Evolutionary conservation across 2,797 vertebrate genomes (phyloP).

Genomic region (Ibycter americanus): DNA sequence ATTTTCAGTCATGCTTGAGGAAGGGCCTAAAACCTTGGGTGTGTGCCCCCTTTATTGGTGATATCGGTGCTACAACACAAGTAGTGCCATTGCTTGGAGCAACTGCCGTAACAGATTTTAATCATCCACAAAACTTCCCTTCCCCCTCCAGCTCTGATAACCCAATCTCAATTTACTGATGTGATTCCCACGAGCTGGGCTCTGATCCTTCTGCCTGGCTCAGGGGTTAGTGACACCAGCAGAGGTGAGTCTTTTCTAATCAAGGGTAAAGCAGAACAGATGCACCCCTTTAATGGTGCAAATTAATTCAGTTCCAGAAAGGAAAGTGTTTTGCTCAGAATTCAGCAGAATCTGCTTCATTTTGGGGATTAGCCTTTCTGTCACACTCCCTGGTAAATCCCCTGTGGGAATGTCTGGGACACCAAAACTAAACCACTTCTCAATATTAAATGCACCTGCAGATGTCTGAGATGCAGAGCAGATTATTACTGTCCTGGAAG

Average conservation of each 20-base stretch:
- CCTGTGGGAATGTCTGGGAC: neutral
- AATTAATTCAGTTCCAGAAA: neutral
- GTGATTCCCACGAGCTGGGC: neutral
- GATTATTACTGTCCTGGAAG: neutral
- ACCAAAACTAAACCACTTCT: neutral
- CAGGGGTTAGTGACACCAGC: neutral
- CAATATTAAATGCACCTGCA: neutral
- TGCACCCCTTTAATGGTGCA: neutral
- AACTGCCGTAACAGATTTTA: neutral
- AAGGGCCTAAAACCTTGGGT: neutral
- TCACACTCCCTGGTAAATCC: neutral
- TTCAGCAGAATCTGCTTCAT: neutral
- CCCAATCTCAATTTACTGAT: neutral
- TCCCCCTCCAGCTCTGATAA: neutral
- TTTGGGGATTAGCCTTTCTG: neutral
- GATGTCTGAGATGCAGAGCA: neutral
- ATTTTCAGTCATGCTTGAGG: neutral
- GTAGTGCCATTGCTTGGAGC: neutral
- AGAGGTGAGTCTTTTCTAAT: neutral
- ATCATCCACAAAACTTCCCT: neutral
- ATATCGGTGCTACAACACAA: neutral
- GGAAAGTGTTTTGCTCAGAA: neutral
- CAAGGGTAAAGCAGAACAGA: neutral
- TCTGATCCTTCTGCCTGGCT: neutral
- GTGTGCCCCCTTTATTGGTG: neutral